Evolutionary conservation across 2,888 invertebrate species (phyloP).

Genomic region (Aphodius sticticus): DNA sequence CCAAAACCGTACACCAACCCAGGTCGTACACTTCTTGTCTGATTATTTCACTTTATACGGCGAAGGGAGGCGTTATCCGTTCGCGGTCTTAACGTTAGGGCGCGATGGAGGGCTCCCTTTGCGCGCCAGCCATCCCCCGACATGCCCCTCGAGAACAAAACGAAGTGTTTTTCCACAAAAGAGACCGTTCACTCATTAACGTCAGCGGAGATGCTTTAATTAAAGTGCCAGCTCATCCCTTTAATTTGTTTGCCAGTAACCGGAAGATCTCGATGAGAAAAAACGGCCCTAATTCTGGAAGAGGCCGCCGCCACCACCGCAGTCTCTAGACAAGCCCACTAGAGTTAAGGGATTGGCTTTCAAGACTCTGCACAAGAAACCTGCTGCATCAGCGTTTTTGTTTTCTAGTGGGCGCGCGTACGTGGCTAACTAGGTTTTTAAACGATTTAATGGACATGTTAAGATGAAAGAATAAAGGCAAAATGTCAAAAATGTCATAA

Average conservation of each 20-base stretch:
- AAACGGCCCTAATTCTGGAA: not conserved
- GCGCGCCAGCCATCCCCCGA: not conserved
- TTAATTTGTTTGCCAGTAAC: not conserved
- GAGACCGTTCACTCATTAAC: not conserved
- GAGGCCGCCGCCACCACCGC: not conserved
- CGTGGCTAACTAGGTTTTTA: not conserved
- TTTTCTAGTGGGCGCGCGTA: not conserved
- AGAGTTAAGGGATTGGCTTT: not conserved
- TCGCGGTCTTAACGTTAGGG: not conserved
- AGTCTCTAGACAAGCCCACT: slow-evolving; percentile 4
- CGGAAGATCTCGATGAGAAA: not conserved
- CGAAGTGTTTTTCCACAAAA: not conserved
- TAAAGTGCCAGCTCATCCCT: slow-evolving; percentile 4
- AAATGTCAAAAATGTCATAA: too few relatives aligned
- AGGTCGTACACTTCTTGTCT: not conserved
- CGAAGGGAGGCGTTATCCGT: not conserved
- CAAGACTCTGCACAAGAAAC: not conserved
- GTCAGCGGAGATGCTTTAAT: not conserved
- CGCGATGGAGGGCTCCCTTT: not conserved
- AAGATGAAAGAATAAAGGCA: too few relatives aligned
- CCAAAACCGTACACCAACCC: not conserved
- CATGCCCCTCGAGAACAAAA: not conserved
- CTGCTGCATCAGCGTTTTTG: not conserved
- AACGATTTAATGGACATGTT: too few relatives aligned
- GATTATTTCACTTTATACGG: not conserved